Base-by-base conservation (phyloP, 2,113 vertebrate genomes). In the Acrocephalus arundinaceus region DNA sequence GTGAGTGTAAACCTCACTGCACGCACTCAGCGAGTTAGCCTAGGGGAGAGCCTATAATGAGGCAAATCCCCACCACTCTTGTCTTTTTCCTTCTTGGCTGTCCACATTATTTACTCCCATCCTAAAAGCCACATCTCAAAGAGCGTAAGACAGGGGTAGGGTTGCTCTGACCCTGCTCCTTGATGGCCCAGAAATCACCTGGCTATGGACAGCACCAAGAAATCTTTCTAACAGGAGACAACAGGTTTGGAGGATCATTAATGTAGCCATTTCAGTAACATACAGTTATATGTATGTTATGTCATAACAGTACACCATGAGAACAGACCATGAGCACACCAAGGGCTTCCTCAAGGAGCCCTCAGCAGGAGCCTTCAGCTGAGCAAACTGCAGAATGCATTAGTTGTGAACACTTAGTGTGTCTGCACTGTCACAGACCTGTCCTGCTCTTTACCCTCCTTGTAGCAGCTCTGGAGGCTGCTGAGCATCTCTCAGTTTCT, bases 281-380 rank as follows among this genome's bases (percentile, higher is more conserved):
- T n/a, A n/a, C n/a, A n/a, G n/a, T n/a, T n/a, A n/a, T n/a, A n/a
- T n/a, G n/a, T n/a, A n/a, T n/a, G n/a, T n/a, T n/a, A n/a, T n/a
- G n/a, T n/a, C n/a, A n/a, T 21, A 55, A 20, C 1, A 1, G 41
- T 35, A 31, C 45, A 4, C 1, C 8, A 16, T 19, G 23, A 73
- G 35, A 77, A 62, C 39, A 84, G 45, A 55, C 28, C 39, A 51
- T 1, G 2, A 68, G 35, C 11, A 92, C 68, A 81, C 49, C 23
- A 21, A 73, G 68, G 25, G 35, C 31, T 55, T 72, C 35, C 62
- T 72, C 62, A 28, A 4, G 13, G 52, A 89, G 58, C 31, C 14
- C 45, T 15, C 43, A 52, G 48, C 43, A 68, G 58, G 51, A 21
- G 31, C 43, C 28, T 88, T 58, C 45, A 59, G 78, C 65, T 27